Base-by-base conservation (phyloP, 2,113 vertebrate species). In the Gorilla gorilla region DNA sequence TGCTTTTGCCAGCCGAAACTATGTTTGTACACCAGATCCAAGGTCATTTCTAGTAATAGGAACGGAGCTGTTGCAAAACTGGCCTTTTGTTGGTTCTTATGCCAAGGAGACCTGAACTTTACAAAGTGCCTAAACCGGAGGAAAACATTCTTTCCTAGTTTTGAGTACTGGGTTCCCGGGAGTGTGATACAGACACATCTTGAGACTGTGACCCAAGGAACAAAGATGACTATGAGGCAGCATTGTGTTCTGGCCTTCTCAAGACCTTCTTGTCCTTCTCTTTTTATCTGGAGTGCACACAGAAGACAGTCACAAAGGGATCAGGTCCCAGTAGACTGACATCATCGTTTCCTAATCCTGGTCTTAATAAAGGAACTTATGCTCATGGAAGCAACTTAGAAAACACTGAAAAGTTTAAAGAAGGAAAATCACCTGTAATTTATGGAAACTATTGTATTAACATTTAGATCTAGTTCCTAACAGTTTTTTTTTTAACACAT, bases 121-220 rank as follows among this genome's bases (percentile, higher is more conserved):
- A 25, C 32, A 30, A 17, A 64, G 57, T 38, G 11, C 68, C 12
- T 1, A 17, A 10, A 38, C 50, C n/a, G 3, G 5, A 45, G 23
- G 45, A 17, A 11, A 7, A 35, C 25, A 8, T 64, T 25, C 5
- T 38, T n/a, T 79, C 12, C 84, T 13, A 3, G 2, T 66, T 73
- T 64, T 20, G 4, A 45, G 13, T 1, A 0, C 48, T 13, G 5
- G 27, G 52, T 18, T 30, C 40, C 48, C 7, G 12, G 64, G 52
- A 6, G 4, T 48, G 22, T 11, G 32, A 16, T 20, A 12, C 22
- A 8, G 78, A 75, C 52, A 30, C 10, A 45, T 40, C 40, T 68
- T 73, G 25, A 73, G n/a, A 17, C 23, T 59, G 64, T 64, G 86
- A 45, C 43, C 61, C n/a, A 20, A 50, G 35, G 68, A 79, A 17